Percentiles rank a stretch among this genome's conserved stretches.
Evolutionary conservation across 2,797 vertebrate species (phyloP).

Genomic region (Rallus crepitans): DNA sequence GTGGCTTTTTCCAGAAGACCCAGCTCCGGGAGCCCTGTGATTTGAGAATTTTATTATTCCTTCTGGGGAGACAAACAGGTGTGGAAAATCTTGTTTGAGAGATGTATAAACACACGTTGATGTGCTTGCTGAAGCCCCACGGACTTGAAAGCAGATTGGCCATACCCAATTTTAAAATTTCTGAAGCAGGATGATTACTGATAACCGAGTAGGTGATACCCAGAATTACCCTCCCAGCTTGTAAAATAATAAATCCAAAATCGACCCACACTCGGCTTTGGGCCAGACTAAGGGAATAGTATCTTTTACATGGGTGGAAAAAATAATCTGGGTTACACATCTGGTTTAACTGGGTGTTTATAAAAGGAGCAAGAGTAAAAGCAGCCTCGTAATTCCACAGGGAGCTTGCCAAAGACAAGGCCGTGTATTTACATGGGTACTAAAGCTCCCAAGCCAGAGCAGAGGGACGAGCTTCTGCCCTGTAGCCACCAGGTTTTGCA

Average conservation of each 20-base stretch:
- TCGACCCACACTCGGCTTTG: rapidly evolving
- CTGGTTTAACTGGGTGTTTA: background rate
- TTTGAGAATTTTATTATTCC: background rate
- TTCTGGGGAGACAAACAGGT: background rate
- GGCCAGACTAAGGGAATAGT: background rate
- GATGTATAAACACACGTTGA: background rate
- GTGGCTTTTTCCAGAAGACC: background rate
- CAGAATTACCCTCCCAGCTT: background rate
- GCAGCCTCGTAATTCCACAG: background rate
- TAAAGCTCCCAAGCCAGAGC: background rate
- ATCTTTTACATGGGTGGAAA: rapidly evolving
- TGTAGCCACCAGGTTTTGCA: background rate
- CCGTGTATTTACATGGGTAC: background rate
- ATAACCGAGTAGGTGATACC: rapidly evolving
- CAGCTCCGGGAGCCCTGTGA: background rate
- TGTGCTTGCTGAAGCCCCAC: background rate
- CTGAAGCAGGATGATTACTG: background rate
- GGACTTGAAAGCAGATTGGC: background rate
- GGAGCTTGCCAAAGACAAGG: rapidly evolving
- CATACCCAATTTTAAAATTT: background rate
- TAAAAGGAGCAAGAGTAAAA: background rate
- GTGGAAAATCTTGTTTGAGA: background rate
- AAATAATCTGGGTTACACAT: background rate
- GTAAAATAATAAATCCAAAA: background rate
- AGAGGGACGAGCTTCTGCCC: background rate